Base-by-base conservation (phyloP, 2,113 vertebrate species). In the Peromyscus maniculatus region DNA sequence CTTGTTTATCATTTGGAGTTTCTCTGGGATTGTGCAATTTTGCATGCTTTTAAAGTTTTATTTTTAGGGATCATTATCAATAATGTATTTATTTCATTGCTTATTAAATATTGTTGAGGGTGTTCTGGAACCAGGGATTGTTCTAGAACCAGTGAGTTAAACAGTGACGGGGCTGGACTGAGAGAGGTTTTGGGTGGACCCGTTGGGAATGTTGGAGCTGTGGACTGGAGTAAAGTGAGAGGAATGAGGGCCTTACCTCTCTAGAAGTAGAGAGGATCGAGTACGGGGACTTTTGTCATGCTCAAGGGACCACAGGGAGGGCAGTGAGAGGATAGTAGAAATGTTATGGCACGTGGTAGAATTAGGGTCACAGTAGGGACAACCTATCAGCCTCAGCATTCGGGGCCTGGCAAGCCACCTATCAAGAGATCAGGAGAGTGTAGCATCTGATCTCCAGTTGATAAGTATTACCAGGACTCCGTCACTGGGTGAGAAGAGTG, bases 361-460 rank as follows among this genome's bases (percentile, higher is more conserved):
- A 36, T 83, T 55, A 7, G 3, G 3, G 3, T 59, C 4, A 24
- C 5, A 16, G 19, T 24, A 26, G 8, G 12, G 17, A 0, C 0
- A 0, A 49, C 11, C 0, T n/a, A 1, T 84, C 36, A 43, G 49
- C 28, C 36, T 19, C 33, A 11, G 13, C 7, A 43, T 36, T 11
- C 11, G 3, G 80, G 28, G 2, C 39, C 66, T 52, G 11, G 36
- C 6, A 75, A 64, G 39, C 7, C 17, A 6, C 6, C 1, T 17
- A 3, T 33, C 31, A 31, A 33, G 66, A 66, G 19, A 86, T 2
- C 24, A n/a, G 21, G 59, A 80, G 10, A 26, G 9, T 67, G 22
- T 1, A 2, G 2, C 16, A 26, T 16, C 10, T 66, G 49, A 64
- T 66, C 36, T 72, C 52, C 46, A 19, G 36, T 12, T 66, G 33